Evolutionary conservation across 2,113 vertebrate species (phyloP), one percentile per base, ranked within the genome.

Genomic region (Todiramphus chloris): DNA sequence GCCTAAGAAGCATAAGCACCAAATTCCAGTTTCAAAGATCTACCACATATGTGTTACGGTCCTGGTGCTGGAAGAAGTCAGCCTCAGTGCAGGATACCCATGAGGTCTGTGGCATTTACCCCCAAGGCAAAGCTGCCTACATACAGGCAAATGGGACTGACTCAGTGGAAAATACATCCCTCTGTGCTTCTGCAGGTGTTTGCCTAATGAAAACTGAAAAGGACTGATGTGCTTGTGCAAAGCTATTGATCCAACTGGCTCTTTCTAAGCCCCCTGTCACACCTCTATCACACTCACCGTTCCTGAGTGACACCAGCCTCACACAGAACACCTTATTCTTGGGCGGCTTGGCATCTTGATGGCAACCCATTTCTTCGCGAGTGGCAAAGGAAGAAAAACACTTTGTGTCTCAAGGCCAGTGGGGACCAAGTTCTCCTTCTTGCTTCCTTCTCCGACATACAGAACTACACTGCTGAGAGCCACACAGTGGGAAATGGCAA

Each of bases 321-420:
- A 74, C 4, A 1, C 24, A 60, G 35, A 62, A 74, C 58, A 35
- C 7, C 31, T 64, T 9, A 10, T 16, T 77, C 48, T 67, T 39
- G 73, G 19, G 31, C 30, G 16, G 12, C n/a, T 64, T 48, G 67
- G 43, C 0, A 0, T 60, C 62, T 48, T 37, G 64, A 5, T 13
- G 3, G 53, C 59, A 60, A 86, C 30, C 18, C 80, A 37, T 78
- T 72, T 55, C 60, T 51, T 73, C n/a, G 73, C 0, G 0, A 86
- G 83, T 13, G 27, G 83, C 60, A 72, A 62, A 70, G 74, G 31
- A 81, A 59, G 68, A 73, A 58, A 60, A 66, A 44, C 46, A 73
- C 55, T 14, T 10, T 5, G 16, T 79, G 30, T 58, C 66, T 76
- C 62, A 51, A 50, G 48, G 60, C n/a, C 39, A 33, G 30, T 2